Evolutionary conservation across 2,113 vertebrate species (phyloP), one percentile per base, ranked within the genome.

Genomic region (Glaucidium brasilianum): DNA sequence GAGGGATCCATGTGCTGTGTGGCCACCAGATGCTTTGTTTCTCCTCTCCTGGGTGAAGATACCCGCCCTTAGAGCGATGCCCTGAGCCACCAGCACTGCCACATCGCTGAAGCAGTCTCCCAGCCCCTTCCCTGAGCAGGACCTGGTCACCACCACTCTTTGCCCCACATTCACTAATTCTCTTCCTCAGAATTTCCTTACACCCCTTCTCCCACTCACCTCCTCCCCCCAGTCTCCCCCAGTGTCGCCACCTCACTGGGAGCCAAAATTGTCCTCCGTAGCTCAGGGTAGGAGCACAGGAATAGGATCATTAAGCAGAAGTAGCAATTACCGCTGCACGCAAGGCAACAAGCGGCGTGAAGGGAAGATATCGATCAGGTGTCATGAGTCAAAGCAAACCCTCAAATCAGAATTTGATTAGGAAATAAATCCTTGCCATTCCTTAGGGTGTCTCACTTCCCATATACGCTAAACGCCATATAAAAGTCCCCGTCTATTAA

Each of bases 391-490:
- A 97, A 83, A 91, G 82, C 85, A 83, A 92, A 66, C 79, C 62
- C 19, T 63, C 83, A 80, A 69, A 92, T 88, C 50, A 71, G 78
- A 17, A 19, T 45, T 69, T 2, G 67, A 41, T 15, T 76, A 58
- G 72, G 91, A 95, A 94, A 94, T 97, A 97, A 96, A 96, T 96
- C 94, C 68, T 92, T 96, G 76, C 79, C 96, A 96, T 97, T 96
- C 96, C 94, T 86, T 12, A 66, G 91, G 17, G 59, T 97, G 96
- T 86, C 96, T 97, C 96, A 97, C 76, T 92, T 96, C 96, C 94
- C 92, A 66, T 68, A 6, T 10, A 12, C 1, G 75, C 63, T 69
- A 62, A 90, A 66, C 3, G 3, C 88, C 68, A 0, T 97, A 97
- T 96, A 97, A 97, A 94, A 45, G 68, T 50, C 80, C 79, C 92